These are phyloP conservation scores for Congeria kusceri DNA, from an alignment of 2,888 invertebrate species.

Conservation along the genomic window DNA sequence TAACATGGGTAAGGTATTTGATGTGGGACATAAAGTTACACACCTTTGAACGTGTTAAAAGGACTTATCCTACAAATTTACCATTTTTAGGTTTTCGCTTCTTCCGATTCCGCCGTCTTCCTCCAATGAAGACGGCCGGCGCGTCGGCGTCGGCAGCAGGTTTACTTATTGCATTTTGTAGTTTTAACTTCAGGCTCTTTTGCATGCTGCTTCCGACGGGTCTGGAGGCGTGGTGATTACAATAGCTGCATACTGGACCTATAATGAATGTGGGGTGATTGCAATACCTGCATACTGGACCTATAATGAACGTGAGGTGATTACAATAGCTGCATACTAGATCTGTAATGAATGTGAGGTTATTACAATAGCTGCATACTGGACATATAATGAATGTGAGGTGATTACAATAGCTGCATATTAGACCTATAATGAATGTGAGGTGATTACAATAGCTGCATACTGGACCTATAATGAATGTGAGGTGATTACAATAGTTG, in stretches of 20 bases:
- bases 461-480: not conserved
- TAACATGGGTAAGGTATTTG: not conserved
- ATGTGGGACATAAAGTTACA: too few species aligned
- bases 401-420: not conserved
- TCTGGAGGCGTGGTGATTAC: conserved; percentile 71
- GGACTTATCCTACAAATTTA: too few species aligned
- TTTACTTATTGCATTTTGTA: conserved; percentile 70
- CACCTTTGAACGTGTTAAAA: too few species aligned
- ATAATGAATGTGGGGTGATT: conserved; percentile 21
- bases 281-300: not conserved
- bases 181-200: conserved; percentile 67
- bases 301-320: not conserved
- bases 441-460: conserved; percentile 1
- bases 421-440: not conserved
- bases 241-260: conserved; percentile 72
- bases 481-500: not conserved
- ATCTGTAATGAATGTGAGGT: not conserved
- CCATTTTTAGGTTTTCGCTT: conserved; percentile 65
- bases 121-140: conserved; percentile 71
- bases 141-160: conserved; percentile 59
- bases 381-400: not conserved
- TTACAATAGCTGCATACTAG: not conserved
- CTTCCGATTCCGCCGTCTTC: conserved; percentile 70
- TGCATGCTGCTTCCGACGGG: conserved; percentile 69
- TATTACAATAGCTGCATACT: conserved; percentile 2